phyloP scores from a whole-genome alignment of 2,888 invertebrate genomes.

The Eremobia ochroleuca region DNA sequence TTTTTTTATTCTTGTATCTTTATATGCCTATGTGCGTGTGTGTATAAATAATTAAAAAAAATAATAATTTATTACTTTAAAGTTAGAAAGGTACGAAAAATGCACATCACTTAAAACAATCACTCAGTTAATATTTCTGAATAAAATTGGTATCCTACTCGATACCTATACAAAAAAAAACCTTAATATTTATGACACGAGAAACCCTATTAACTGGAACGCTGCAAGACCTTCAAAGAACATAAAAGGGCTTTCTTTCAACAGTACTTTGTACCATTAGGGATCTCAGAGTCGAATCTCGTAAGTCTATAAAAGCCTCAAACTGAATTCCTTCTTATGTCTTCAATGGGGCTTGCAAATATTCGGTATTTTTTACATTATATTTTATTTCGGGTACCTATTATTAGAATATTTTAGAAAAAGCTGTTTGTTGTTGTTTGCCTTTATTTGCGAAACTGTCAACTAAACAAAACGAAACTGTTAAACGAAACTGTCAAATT shows the following conservation, averaged over 20 bases:
- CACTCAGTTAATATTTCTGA: background rate
- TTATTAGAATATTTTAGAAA: too few species aligned
- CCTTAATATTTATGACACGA: constrained; percentile 12
- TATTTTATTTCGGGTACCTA: background rate
- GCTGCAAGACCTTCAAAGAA: constrained; percentile 34
- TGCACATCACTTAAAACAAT: background rate
- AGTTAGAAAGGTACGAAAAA: background rate
- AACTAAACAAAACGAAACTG: too few species aligned
- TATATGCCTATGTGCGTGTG: too few species aligned
- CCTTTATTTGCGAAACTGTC: too few species aligned
- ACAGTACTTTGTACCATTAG: constrained; percentile 53
- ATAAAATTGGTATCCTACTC: background rate
- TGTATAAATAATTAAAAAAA: too few species aligned
- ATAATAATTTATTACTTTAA: background rate
- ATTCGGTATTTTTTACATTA: background rate
- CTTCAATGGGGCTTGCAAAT: constrained; percentile 3
- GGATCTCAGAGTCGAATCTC: constrained; percentile 19
- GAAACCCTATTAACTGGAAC: constrained; percentile 34
- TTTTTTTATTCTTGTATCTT: too few species aligned
- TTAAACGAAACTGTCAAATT: too few species aligned
- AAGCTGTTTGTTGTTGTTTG: too few species aligned
- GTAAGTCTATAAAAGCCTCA: constrained; percentile 13
- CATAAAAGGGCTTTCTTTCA: constrained; percentile 40
- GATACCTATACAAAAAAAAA: background rate
- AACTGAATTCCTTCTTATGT: constrained; percentile 15